A percentile compares a stretch with the other conserved stretches of the same genome.
Evolutionary conservation across 2,113 vertebrate genomes (phyloP).

Genomic region (Microtus ochrogaster): DNA sequence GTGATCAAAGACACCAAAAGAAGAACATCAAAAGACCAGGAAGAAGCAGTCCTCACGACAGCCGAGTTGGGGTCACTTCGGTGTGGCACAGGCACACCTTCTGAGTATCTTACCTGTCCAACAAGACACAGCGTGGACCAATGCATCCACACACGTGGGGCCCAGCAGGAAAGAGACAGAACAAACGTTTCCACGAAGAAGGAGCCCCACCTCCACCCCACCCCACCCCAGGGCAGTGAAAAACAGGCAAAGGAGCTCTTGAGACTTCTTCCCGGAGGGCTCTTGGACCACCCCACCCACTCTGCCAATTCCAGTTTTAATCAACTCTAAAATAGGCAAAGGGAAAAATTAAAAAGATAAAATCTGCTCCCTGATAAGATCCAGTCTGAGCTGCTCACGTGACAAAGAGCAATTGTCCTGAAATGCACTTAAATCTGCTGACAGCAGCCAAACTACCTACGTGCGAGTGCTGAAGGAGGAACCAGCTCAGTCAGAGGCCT

Average conservation of each 20-base stretch:
- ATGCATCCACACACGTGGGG: neutral
- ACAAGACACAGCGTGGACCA: conserved; percentile 67
- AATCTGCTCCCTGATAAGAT: neutral
- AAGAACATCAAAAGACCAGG: neutral
- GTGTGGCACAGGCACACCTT: conserved; percentile 56
- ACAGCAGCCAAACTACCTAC: conserved; percentile 7
- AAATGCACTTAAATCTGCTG: conserved; percentile 24
- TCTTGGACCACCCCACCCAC: neutral
- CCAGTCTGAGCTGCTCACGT: conserved; percentile 14
- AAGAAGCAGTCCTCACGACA: neutral
- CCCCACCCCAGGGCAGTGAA: conserved; percentile 36
- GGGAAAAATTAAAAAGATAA: conserved; percentile 25
- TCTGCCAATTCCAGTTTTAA: neutral
- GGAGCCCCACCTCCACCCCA: conserved; percentile 16
- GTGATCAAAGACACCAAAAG: neutral
- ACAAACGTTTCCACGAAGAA: conserved; percentile 81
- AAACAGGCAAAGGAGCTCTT: conserved; percentile 17
- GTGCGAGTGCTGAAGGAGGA: conserved; percentile 1
- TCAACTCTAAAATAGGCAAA: conserved; percentile 33
- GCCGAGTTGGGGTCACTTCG: neutral
- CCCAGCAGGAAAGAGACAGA: conserved; percentile 83
- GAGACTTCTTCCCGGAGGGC: neutral
- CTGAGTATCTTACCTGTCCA: conserved; percentile 78
- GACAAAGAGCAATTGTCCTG: neutral
- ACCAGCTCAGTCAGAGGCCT: neutral